Percentiles rank a stretch among this genome's conserved stretches.
Conservation (phyloP, 2,113 vertebrate genomes). For the Todiramphus chloris region DNA sequence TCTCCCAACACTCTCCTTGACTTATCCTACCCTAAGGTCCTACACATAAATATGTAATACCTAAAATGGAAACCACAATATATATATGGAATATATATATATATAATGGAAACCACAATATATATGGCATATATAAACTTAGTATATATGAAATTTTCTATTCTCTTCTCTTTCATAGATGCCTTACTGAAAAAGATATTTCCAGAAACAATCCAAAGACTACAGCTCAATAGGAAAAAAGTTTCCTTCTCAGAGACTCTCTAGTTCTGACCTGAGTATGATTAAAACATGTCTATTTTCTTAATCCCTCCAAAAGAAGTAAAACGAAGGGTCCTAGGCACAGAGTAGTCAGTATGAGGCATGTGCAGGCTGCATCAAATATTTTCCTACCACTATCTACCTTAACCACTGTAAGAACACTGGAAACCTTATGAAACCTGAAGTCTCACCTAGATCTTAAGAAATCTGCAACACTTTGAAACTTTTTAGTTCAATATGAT, state of each 20-base stretch:
- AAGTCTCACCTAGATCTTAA: neutral
- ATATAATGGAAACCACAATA: neutral
- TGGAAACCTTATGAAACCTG: neutral
- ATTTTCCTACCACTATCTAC: neutral
- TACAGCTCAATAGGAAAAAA: neutral
- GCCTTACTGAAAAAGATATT: neutral
- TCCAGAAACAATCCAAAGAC: neutral
- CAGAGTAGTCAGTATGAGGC: neutral
- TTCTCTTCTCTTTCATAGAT: neutral
- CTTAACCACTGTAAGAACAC: neutral
- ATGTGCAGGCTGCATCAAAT: neutral
- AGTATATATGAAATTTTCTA: neutral
- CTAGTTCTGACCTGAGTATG: neutral
- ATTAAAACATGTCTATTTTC: neutral
- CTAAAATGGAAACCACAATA: neutral
- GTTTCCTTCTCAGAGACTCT: neutral
- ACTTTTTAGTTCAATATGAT: neutral
- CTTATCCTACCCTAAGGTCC: neutral
- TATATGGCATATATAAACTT: accelerated
- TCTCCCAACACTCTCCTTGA: neutral
- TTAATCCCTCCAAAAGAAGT: neutral
- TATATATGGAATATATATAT: too few species aligned
- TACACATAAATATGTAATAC: neutral
- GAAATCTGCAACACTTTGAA: neutral
- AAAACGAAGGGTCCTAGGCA: neutral